A percentile compares a stretch with the other conserved stretches of the same genome.
These are phyloP conservation scores for Vanessa cardui DNA, from an alignment of 2,888 invertebrate genomes.

Conservation along the genomic window DNA sequence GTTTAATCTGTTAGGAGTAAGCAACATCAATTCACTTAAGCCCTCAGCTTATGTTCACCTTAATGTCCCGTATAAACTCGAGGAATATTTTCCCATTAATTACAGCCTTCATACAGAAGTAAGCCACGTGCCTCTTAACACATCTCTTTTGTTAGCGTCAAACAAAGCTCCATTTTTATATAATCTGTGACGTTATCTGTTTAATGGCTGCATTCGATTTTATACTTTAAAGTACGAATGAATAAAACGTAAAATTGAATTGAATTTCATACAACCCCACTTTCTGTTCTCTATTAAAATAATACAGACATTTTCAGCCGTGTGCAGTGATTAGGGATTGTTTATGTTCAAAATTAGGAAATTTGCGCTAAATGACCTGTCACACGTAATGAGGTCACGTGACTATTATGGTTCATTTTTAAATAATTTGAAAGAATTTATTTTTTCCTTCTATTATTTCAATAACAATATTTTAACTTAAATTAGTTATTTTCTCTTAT, in stretches of 20 bases:
- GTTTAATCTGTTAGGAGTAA: neutral
- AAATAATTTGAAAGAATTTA: neutral
- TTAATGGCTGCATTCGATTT: conserved; percentile 3
- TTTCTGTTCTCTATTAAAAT: neutral
- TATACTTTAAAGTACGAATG: neutral
- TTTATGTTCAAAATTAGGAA: conserved; percentile 27
- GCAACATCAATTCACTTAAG: neutral
- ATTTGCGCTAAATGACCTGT: conserved; percentile 60
- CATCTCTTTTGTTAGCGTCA: conserved; percentile 54
- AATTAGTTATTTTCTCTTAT: neutral
- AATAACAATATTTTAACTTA: neutral
- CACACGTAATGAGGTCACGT: conserved; percentile 60
- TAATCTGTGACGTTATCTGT: neutral
- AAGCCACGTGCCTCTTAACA: conserved; percentile 61
- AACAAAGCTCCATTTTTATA: conserved; percentile 48
- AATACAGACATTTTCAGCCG: neutral
- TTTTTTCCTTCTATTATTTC: neutral
- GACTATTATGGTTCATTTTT: conserved; percentile 32
- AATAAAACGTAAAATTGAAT: neutral
- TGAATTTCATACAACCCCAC: neutral
- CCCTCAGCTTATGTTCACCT: neutral
- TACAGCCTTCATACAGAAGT: conserved; percentile 55
- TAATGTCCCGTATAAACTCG: conserved; percentile 23
- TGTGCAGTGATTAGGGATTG: neutral
- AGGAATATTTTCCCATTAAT: conserved; percentile 54